Evolutionary conservation across 2,797 vertebrate genomes (phyloP), one percentile per base, ranked within the genome.

Genomic region (Jordanella pulchra): DNA sequence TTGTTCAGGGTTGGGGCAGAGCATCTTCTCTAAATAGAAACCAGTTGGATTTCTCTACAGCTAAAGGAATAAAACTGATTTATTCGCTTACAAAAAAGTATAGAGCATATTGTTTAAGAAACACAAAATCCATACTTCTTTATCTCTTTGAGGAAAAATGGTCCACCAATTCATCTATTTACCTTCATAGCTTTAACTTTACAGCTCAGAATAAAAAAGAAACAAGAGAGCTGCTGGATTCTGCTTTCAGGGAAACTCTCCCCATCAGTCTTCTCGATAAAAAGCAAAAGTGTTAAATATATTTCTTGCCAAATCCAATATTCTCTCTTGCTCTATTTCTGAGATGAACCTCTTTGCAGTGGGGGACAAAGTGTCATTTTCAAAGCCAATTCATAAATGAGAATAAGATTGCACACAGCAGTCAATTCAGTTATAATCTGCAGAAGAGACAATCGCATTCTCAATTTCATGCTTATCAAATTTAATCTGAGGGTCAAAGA

Each of bases 391-490:
- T 71, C 14, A 67, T 35, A 69, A 75, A 75, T 47, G 30, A 70
- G 44, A 58, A 6, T 18, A 14, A 45, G 68, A 65, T 63, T 35
- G 17, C 60, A 69, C 25, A 28, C 28, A 30, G 42, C 15, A 45
- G 21, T 65, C 69, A 74, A 86, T 77, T 85, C 48, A 75, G 72
- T 72, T 72, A 45, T 58, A 47, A 74, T 75, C 61, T 68, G 66
- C 67, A 72, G 47, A 72, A 76, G 18, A 67, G 58, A 75, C 76
- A 84, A 87, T 74, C 15, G 70, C 69, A 78, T 55, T 67, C 65
- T 74, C 48, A 80, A 75, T 87, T 87, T 81, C 65, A 68, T 9
- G 25, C 80, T 70, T 58, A 75, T 82, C 45, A 74, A 70, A 64
- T 80, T 72, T 47, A 69, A 39, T 77, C 64, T 81, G 69, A 67